Evolutionary conservation across 2,888 invertebrate genomes (phyloP).

Genomic region (Molorchus minor): DNA sequence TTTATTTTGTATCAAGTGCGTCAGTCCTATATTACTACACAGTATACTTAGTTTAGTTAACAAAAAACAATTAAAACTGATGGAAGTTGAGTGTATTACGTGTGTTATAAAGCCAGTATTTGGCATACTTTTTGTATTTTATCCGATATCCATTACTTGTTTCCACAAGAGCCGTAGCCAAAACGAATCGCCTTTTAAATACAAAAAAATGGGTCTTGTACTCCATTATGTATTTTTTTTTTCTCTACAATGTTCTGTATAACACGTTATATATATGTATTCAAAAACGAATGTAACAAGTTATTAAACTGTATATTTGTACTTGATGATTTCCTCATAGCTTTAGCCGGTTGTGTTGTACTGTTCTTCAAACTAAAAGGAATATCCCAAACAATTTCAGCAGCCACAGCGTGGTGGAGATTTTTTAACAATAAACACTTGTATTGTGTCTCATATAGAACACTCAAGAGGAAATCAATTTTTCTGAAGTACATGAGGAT

Average conservation of each 20-base stretch:
- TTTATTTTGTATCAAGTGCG: too few species aligned
- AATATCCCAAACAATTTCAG: neutral
- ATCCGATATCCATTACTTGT: constrained; percentile 1
- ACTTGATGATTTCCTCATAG: neutral
- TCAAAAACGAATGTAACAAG: neutral
- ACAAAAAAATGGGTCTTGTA: neutral
- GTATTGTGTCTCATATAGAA: neutral
- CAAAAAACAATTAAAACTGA: neutral
- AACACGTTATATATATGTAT: neutral
- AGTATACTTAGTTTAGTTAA: too few species aligned
- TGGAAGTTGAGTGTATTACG: neutral
- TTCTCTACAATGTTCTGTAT: too few species aligned
- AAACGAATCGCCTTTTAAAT: neutral
- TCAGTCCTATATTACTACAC: too few species aligned
- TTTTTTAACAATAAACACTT: neutral
- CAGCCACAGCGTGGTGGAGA: neutral
- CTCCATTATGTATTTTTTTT: neutral
- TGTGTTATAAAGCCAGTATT: neutral
- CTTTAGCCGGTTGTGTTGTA: neutral
- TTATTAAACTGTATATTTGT: neutral
- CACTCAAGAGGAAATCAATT: neutral
- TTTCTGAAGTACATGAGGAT: neutral
- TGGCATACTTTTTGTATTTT: neutral
- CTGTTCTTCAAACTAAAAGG: neutral
- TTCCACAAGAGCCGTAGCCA: neutral